Base-by-base conservation (phyloP, 2,113 vertebrate species). In the Oreochromis aureus region DNA sequence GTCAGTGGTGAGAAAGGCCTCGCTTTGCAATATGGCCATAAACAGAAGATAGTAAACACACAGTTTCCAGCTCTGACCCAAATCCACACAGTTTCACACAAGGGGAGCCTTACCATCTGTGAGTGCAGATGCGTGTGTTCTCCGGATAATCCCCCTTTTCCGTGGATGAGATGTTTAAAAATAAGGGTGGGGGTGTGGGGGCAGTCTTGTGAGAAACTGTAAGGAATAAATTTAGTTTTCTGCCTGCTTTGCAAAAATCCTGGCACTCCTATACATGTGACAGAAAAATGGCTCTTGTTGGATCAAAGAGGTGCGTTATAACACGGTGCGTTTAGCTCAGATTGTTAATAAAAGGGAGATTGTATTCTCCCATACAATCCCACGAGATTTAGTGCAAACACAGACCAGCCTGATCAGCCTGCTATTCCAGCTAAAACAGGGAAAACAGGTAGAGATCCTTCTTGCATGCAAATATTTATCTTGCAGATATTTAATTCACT, bases 51-150 rank as follows among this genome's bases (percentile, higher is more conserved):
- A 66, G 83, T 76, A 54, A 55, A 82, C 15, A 10, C 48, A 82
- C 18, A 54, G 18, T 81, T 84, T 69, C 19, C 61, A 80, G n/a
- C 46, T n/a, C 39, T 90, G 94, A 88, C 88, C 92, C 88, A 63
- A 90, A 85, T 89, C 80, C 80, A 89, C 82, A 83, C 46, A 22
- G 69, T 82, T 66, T 76, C 82, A 71, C 71, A 56, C 84, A 18
- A n/a, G 22, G 87, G 88, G 84, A 73, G 85, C 89, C 19, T 78
- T 58, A 24, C 88, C 88, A 93, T 94, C 91, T 94, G 93, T 89
- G 88, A 86, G 4, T 27, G 81, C 80, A 63, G 73, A 66, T 61
- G 36, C 27, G 2, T 18, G 32, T 27, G 76, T 84, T 90, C 73
- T 48, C 86, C 34, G 79, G 54, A 89, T 94, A 90, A 94, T 92